These are phyloP conservation scores for Osmerus mordax DNA, from an alignment of 2,113 vertebrate genomes.

Conservation along the genomic window DNA sequence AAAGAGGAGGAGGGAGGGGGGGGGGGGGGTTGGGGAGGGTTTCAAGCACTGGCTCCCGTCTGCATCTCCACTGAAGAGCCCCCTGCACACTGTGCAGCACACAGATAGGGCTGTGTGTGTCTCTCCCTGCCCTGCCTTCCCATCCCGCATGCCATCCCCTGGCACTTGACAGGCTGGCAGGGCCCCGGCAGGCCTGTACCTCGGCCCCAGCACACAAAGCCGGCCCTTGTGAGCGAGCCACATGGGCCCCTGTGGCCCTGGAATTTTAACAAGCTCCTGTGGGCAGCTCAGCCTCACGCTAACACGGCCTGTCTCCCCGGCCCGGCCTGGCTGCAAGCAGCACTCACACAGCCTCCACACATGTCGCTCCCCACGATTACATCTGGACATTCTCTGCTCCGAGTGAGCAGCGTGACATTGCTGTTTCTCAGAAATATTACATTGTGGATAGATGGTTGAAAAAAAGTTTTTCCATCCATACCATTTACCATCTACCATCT, in stretches of 20 bases:
- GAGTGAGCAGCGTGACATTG: slow-evolving; percentile 1
- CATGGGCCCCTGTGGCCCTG: slow-evolving; percentile 53
- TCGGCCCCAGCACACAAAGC: slow-evolving; percentile 59
- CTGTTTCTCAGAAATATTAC: too few relatives aligned
- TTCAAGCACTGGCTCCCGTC: slow-evolving; percentile 19
- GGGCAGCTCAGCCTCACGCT: slow-evolving; percentile 57
- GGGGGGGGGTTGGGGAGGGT: neutral
- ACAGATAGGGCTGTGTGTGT: slow-evolving; percentile 55
- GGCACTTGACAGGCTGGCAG: slow-evolving; percentile 55
- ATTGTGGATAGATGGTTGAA: too few relatives aligned
- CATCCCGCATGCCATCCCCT: slow-evolving; percentile 51
- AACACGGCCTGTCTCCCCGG: slow-evolving; percentile 44
- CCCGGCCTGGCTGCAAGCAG: slow-evolving; percentile 10
- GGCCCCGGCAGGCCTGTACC: slow-evolving; percentile 39
- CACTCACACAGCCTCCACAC: slow-evolving; percentile 35
- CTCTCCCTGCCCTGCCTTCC: slow-evolving; percentile 52
- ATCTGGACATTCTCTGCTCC: slow-evolving; percentile 30
- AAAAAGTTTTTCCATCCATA: too few relatives aligned
- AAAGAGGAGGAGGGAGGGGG: neutral
- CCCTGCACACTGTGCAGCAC: slow-evolving; percentile 7
- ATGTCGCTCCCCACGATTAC: slow-evolving; percentile 23
- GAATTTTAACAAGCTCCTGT: slow-evolving; percentile 68
- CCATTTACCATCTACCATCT: too few relatives aligned
- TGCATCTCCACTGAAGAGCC: slow-evolving; percentile 20
- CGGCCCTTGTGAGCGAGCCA: slow-evolving; percentile 58